Base-by-base conservation (phyloP, 2,797 vertebrate species). In the Bucorvus abyssinicus region DNA sequence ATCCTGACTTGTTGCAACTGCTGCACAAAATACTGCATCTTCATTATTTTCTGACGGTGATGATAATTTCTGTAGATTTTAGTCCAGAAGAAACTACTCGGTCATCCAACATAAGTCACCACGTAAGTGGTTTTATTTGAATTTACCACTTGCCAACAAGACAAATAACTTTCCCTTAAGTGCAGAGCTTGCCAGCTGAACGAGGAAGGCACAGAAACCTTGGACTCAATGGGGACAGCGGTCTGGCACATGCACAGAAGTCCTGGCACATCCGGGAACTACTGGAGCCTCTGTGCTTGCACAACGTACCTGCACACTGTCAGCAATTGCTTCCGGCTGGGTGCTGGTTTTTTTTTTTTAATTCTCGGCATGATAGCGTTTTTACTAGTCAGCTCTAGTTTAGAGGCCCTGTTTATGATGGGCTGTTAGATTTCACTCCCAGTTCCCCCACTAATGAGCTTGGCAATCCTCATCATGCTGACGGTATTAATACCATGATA, bases 201-300 rank as follows among this genome's bases (percentile, higher is more conserved):
- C 2, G 5, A 57, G 40, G 36, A 19, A 8, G 0, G 0, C 63
- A 17, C 44, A 73, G 59, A 63, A 90, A 49, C 55, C 60, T 60
- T 53, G 90, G 82, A 21, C 47, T 44, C 0, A 0, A 22, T 0
- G 1, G 17, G 52, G 49, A 44, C 3, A 6, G 38, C 6, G 1
- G 60, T 55, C 56, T 36, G 65, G 42, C n/a, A 52, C 2, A 1
- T 0, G 7, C 52, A 74, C 23, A 40, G 2, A 42, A 47, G 38
- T 26, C 57, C 69, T 23, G 24, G 53, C 65, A 76, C 65, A 42
- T 20, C 16, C 14, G 0, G 32, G 63, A 50, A 47, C 36, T 21
- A 1, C 4, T 0, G 1, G 27, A 84, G 74, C 52, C 32, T 23
- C 60, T 0, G 4, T 29, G 44, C 49, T 70, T 45, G 67, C 56